Base-by-base conservation (phyloP, 2,888 invertebrate species). In the Lasioglossum villosulum region DNA sequence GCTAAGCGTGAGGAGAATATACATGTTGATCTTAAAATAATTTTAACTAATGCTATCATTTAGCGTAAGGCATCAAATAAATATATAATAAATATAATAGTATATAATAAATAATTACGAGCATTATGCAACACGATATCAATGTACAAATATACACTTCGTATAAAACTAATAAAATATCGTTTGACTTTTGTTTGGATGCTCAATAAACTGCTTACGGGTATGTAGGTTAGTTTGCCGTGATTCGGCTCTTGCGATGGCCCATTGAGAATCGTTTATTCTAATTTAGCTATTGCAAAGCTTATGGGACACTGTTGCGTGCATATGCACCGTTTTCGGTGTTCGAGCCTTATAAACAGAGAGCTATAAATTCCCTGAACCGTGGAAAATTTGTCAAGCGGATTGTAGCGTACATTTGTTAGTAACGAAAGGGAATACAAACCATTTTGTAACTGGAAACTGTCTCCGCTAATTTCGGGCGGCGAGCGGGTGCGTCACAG, bases 351-450 rank as follows among this genome's bases (percentile, higher is more conserved):
- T 68, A 4, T 12, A 19, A 23, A 23, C 34, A 68, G 68, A 37
- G 10, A 34, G 34, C 30, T 34, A 37, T 34, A 34, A 34, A 37
- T 68, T 37, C 68, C 12, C 68, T 68, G 19, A 68, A 37, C 37
- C 68, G 68, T 37, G 68, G 0, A 23, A 68, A 19, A 37, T 19
- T 34, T 68, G 68, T 68, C 68, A 68, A 68, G 23, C 68, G 34
- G 37, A 68, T 68, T 68, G 68, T 68, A 68, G 30, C 66, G 66
- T 30, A 16, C 66, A 23, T 34, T 66, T 34, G 34, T 66, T 34
- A 23, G 19, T 66, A 66, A 66, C 34, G 34, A 34, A 23, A 10
- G 34, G 34, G 19, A 66, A 37, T 37, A 23, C 66, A 23, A 68
- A 68, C 68, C 34, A 23, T 68, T 68, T 34, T 10, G 37, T 68